phyloP scores from a whole-genome alignment of 1,140 invertebrate species.

The Drosophila novamexicana region DNA sequence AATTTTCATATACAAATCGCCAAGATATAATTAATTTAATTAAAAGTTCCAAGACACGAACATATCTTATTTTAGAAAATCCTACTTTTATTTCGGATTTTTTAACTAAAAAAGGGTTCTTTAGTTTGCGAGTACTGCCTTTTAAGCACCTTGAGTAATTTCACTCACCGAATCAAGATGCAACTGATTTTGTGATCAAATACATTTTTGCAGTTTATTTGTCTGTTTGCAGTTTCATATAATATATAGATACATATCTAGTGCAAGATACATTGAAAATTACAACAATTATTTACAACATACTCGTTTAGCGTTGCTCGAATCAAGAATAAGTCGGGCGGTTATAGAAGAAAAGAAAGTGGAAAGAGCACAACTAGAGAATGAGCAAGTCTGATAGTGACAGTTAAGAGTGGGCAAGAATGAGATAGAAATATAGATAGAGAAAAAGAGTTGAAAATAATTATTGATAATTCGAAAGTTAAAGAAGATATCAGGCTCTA shows the following conservation, averaged over 20 bases:
- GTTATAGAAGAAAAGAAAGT: neutral
- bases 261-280: slow-evolving; percentile 58
- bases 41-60: no score
- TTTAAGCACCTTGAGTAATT: neutral
- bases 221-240: slow-evolving; percentile 80
- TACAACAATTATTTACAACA: slow-evolving; percentile 82
- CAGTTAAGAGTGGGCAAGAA: slow-evolving; percentile 25
- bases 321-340: slow-evolving; percentile 30
- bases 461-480: neutral
- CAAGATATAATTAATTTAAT: no score
- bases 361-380: neutral
- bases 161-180: neutral
- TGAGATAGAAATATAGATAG: slow-evolving; percentile 3
- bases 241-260: slow-evolving; percentile 48
- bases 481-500: neutral
- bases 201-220: slow-evolving; percentile 83
- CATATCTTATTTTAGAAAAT: no score
- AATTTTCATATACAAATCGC: no score
- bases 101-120: no score
- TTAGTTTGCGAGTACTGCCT: no score
- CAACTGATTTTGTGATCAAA: slow-evolving; percentile 61
- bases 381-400: neutral
- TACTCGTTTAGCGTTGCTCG: slow-evolving; percentile 67
- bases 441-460: neutral
- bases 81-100: no score